These are phyloP conservation scores for Zaprionus obscuricornis DNA, from an alignment of 2,888 invertebrate genomes.

Conservation along the genomic window DNA sequence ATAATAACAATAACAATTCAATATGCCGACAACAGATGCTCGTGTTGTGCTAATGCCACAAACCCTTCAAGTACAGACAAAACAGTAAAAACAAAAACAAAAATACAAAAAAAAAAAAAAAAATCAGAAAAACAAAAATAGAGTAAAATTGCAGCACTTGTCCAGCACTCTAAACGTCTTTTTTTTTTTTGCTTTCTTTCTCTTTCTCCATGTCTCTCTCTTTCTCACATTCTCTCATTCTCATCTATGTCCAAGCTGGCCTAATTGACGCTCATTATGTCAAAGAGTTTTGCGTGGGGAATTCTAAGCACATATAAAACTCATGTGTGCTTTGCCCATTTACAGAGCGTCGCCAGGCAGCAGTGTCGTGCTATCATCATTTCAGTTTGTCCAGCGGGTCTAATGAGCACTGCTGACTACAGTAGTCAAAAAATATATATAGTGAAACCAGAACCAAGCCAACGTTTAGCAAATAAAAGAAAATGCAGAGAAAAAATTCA, in stretches of 20 bases:
- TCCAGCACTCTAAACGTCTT: no score
- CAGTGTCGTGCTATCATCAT: neutral
- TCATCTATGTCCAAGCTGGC: conserved; percentile 63
- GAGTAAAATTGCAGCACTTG: no score
- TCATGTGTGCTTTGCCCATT: conserved; percentile 42
- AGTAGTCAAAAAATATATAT: no score
- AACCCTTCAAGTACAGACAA: conserved; percentile 31
- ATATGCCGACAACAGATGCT: conserved; percentile 74
- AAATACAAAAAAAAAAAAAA: no score
- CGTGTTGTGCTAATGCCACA: conserved; percentile 25
- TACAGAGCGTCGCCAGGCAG: neutral
- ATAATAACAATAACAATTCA: conserved; percentile 78
- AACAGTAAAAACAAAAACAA: no score
- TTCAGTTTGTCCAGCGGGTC: conserved; percentile 9
- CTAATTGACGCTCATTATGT: conserved; percentile 73
- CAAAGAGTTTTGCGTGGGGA: conserved; percentile 73
- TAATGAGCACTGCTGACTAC: no score
- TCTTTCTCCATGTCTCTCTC: no score
- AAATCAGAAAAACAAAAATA: neutral
- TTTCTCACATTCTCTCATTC: conserved; percentile 11
- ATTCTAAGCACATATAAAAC: conserved; percentile 61
- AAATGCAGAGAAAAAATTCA: no score
- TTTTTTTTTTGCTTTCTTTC: no score
- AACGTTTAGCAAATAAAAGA: no score
- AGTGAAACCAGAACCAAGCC: no score